Evolutionary conservation across 1,140 invertebrate genomes (phyloP).

Genomic region (Danaus melanippus): DNA sequence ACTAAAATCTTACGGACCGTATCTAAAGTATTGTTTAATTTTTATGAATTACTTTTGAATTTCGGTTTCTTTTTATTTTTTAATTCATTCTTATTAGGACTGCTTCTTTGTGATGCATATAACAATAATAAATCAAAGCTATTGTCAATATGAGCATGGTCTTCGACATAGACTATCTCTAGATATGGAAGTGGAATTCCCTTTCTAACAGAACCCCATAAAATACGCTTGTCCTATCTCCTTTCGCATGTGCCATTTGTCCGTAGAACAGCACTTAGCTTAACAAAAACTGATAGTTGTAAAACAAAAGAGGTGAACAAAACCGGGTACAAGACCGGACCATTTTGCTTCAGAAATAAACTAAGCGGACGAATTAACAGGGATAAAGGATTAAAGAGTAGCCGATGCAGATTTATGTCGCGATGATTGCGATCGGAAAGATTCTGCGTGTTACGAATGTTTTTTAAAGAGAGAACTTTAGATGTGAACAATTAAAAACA

Average conservation of each 20-base stretch:
- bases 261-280: constrained; percentile 67
- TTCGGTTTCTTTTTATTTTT: too few relatives aligned
- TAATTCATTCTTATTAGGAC: too few relatives aligned
- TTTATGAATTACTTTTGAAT: too few relatives aligned
- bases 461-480: constrained; percentile 32
- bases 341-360: constrained; percentile 64
- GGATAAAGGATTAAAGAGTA: constrained; percentile 68
- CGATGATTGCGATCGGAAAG: constrained; percentile 63
- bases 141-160: constrained; percentile 25
- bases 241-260: constrained; percentile 57
- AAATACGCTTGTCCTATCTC: constrained; percentile 55
- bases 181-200: constrained; percentile 46
- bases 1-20: too few relatives aligned
- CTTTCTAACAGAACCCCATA: constrained; percentile 50
- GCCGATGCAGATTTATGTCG: constrained; percentile 69
- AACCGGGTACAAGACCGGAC: constrained; percentile 58
- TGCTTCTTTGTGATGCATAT: too few relatives aligned
- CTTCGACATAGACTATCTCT: constrained; percentile 33
- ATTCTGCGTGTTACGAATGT: constrained; percentile 52
- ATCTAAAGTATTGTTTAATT: too few relatives aligned
- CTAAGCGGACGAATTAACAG: constrained; percentile 71
- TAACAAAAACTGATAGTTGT: constrained; percentile 72
- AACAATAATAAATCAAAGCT: constrained; percentile 5
- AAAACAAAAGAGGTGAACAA: constrained; percentile 65
- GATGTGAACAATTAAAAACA: constrained; percentile 26